Base-by-base conservation (phyloP, 2,888 invertebrate species). In the Eudiplozoon nipponicum region DNA sequence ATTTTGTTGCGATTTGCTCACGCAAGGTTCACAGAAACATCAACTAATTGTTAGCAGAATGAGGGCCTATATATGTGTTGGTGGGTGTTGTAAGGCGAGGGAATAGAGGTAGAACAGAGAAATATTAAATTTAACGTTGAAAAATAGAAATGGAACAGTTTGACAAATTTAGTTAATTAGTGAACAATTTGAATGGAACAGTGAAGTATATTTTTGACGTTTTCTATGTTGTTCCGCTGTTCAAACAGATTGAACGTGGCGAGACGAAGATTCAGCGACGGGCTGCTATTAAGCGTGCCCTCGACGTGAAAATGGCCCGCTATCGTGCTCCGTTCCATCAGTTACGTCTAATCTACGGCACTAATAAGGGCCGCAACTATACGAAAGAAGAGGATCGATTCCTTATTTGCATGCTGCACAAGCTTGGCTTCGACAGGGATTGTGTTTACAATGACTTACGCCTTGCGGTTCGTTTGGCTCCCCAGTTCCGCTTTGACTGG, bases 311-410 rank as follows among this genome's bases (percentile, higher is more conserved):
- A 59, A 73, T 75, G 70, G 68, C 77, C 3, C 69, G 86, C 22
- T 98, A 94, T 60, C 67, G 84, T 45, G 86, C 90, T 9, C 90
- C 94, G 2, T 94, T 90, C 67, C 86, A 94, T 57, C 94, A 98
- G 55, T 63, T 94, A 17, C 67, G 90, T 51, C 74, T 94, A 51
- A 74, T 81, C 2, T 98, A 98, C 51, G 94, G 94, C n/a, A 84
- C 86, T 3, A 94, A 90, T 59, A 98, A 94, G 59, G 90, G 90
- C 11, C 84, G 84, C 61, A 84, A 81, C 59, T 84, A 81, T 59
- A 78, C 77, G 7, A 81, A 84, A 58, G 81, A 84, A 52, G 84
- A 84, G 55, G 81, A 86, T 54, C 65, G 63, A 44, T 94, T 86
- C 60, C 63, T 94, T 38, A 80, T 98, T 9, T 94, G 90, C 58